Base-by-base conservation (phyloP, 2,113 vertebrate species). In the Chunga burmeisteri region DNA sequence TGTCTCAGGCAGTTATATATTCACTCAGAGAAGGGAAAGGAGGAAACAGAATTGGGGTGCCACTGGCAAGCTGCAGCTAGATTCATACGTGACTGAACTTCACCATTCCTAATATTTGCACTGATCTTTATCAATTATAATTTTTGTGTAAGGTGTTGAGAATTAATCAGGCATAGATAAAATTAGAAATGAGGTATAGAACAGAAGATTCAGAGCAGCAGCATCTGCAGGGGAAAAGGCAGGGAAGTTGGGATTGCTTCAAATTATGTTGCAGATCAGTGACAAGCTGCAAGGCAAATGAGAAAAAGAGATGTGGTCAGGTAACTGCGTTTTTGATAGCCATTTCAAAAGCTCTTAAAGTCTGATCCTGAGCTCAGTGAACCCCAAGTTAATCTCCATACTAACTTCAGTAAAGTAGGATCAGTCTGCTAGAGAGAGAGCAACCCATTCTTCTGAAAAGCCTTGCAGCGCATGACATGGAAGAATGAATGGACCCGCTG, bases 1-100 rank as follows among this genome's bases (percentile, higher is more conserved):
- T 97, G 95, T 96, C 95, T 97, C 50, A 30, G 78, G 40, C 78
- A 91, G 91, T 96, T 97, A 96, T 96, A 97, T 96, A 97, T 97
- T 95, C 95, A 95, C 94, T 79, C 26, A 40, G 40, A 72, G 80
- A 84, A 94, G 77, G 80, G 66, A 97, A 89, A 90, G 67, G 7
- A 82, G 73, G 66, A 97, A 95, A 93, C 81, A 95, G 91, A 93
- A 80, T 18, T 14, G 89, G 91, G 86, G 66, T 80, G 74, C 81
- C 81, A 95, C 73, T 82, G 92, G 93, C 91, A 93, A 95, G 91
- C 52, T 88, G 70, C 82, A 91, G 81, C 58, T 86, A 56, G 58
- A 47, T 62, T 70, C 81, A 62, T 72, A 96, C 61, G 62, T 95
- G 96, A 94, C 89, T 86, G 84, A 84, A 97, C 86, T 96, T 85